Conservation (phyloP, 2,888 invertebrate species). For the Drosophila subsilvestris region DNA sequence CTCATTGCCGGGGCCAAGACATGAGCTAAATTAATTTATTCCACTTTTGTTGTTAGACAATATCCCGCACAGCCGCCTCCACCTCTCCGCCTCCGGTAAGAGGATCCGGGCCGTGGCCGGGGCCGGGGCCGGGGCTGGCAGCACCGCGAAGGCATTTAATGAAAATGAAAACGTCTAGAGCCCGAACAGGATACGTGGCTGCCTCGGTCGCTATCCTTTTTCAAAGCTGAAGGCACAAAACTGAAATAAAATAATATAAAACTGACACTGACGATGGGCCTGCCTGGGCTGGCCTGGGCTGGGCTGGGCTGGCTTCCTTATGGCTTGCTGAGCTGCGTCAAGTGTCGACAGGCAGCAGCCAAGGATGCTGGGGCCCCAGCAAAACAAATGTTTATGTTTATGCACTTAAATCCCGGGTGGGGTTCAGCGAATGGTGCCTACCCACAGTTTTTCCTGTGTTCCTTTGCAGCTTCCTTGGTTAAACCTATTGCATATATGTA, state of each 20-base stretch:
- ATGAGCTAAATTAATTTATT: conserved; percentile 82
- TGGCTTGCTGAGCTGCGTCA: conserved; percentile 54
- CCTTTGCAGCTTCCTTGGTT: conserved; percentile 13
- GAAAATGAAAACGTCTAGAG: conserved; percentile 79
- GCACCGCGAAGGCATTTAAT: conserved; percentile 69
- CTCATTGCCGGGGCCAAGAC: conserved; percentile 75
- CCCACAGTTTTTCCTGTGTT: background rate
- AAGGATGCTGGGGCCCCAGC: conserved; percentile 25
- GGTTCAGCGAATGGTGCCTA: conserved; percentile 16
- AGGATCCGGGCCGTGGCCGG: conserved; percentile 46
- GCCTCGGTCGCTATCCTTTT: conserved; percentile 65
- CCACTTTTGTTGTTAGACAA: conserved; percentile 78
- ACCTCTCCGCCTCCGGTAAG: conserved; percentile 43
- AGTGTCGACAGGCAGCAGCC: conserved; percentile 59
- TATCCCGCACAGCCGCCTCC: conserved; percentile 66
- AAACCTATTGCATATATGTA: conserved; percentile 4
- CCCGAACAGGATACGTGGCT: conserved; percentile 46
- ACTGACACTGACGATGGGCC: conserved; percentile 35
- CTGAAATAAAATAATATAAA: conserved; percentile 70
- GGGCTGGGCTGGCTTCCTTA: conserved; percentile 22
- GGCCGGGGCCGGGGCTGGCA: conserved; percentile 12
- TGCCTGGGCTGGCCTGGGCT: background rate
- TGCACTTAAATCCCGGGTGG: conserved; percentile 43
- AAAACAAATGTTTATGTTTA: conserved; percentile 47
- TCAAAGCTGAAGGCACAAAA: conserved; percentile 55